These are phyloP conservation scores for Gerris lacustris DNA, from an alignment of 2,888 invertebrate genomes.

Conservation along the genomic window DNA sequence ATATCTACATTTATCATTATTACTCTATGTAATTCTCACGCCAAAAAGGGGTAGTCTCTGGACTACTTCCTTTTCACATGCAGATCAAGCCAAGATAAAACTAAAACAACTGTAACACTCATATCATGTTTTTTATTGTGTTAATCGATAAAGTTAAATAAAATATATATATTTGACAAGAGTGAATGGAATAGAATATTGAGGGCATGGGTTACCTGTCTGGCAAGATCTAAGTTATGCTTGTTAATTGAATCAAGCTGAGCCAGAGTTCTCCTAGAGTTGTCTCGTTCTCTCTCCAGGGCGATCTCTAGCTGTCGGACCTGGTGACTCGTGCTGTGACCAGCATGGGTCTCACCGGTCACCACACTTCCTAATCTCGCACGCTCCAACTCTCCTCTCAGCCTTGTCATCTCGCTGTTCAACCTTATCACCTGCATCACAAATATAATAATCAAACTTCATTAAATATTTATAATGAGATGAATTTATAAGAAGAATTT, in stretches of 20 bases:
- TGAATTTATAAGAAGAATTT: too few relatives aligned
- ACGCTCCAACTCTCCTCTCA: conserved; percentile 25
- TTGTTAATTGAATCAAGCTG: conserved; percentile 49
- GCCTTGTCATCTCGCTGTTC: conserved; percentile 22
- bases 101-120: too few relatives aligned
- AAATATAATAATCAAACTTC: conserved; percentile 11
- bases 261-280: conserved; percentile 43
- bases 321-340: conserved; percentile 12
- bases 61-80: too few relatives aligned
- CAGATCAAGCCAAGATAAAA: too few relatives aligned
- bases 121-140: too few relatives aligned
- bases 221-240: conserved; percentile 56
- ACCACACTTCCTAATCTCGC: conserved; percentile 24
- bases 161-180: too few relatives aligned
- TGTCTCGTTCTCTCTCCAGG: conserved; percentile 35
- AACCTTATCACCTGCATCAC: conserved; percentile 23
- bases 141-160: too few relatives aligned
- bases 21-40: too few relatives aligned
- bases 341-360: background rate
- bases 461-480: too few relatives aligned
- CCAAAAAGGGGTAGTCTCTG: too few relatives aligned
- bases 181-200: too few relatives aligned
- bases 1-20: too few relatives aligned
- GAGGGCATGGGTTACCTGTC: conserved; percentile 44
- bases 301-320: conserved; percentile 28